Evolutionary conservation across 2,797 vertebrate genomes (phyloP), one percentile per base, ranked within the genome.

Genomic region (Sphenopsis melanotis): DNA sequence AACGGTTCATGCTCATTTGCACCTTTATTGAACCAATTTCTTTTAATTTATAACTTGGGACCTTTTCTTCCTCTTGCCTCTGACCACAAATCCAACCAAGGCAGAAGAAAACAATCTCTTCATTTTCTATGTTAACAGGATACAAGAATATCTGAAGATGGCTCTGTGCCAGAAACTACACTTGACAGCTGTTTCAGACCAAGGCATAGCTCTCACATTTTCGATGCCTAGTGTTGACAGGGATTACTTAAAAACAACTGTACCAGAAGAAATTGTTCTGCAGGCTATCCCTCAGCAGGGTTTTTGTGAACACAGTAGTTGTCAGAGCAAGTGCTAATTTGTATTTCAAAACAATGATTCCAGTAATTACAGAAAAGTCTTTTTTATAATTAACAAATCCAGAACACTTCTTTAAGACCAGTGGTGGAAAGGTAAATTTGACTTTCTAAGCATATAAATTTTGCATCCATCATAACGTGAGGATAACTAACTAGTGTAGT

Each of bases 151-250:
- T 65, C 61, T 84, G 34, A 68, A 71, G 59, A 60, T 87, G 93
- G 87, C 88, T 57, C 59, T 36, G 8, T 16, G 87, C 94, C 89
- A 96, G 92, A 83, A 89, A 23, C 65, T 85, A 69, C 66, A 68
- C 68, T 87, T 95, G 89, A 95, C 94, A 92, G 92, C 93, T 94
- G 92, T 63, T 96, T 81, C 65, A 89, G 69, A 91, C 70, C 77
- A 82, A 0, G 1, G 55, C 57, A 83, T 24, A 92, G 76, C 87
- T 50, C 65, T 82, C 70, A 88, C 94, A 86, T 92, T 93, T 95
- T 81, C 22, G 4, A 61, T 61, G 75, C 44, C 72, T 75, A 12
- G 65, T 76, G 87, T 75, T 93, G 89, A 95, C 79, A 88, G 34
- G 65, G 57, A 92, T 87, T 96, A 92, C 72, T 95, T 89, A 85